Percentiles rank a stretch among this genome's conserved stretches.
phyloP scores from a whole-genome alignment of 1,140 invertebrate species.

The Trissolcus basalis region DNA sequence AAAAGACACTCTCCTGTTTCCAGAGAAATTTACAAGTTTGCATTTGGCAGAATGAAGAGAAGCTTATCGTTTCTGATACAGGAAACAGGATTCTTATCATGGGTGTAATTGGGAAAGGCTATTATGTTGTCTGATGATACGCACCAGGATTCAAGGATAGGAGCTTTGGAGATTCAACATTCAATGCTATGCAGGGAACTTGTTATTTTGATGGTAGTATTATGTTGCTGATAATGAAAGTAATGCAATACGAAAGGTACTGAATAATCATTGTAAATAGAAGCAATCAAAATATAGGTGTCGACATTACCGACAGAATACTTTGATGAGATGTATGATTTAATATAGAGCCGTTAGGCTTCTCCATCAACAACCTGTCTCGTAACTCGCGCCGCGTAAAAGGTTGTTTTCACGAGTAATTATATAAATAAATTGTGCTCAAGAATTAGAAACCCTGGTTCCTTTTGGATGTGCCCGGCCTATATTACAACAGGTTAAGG shows the following conservation, averaged over 20 bases:
- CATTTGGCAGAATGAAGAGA: conserved; percentile 68
- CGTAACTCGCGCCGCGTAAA: too few relatives aligned
- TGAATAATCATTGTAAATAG: too few relatives aligned
- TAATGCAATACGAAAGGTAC: conserved; percentile 88
- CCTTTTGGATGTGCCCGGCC: too few relatives aligned
- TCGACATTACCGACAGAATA: too few relatives aligned
- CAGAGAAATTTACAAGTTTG: conserved; percentile 78
- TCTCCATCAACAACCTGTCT: too few relatives aligned
- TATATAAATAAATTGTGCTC: too few relatives aligned
- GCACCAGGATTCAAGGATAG: conserved; percentile 85
- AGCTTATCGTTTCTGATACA: conserved; percentile 83
- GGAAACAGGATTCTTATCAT: conserved; percentile 84
- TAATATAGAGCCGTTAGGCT: too few relatives aligned
- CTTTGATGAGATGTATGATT: too few relatives aligned
- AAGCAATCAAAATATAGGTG: too few relatives aligned
- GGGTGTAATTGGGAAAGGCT: conserved; percentile 79
- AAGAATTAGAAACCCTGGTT: too few relatives aligned
- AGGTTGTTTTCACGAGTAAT: too few relatives aligned
- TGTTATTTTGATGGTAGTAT: conserved; percentile 76
- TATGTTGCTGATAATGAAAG: conserved; percentile 95
- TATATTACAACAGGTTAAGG: too few relatives aligned
- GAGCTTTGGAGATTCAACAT: conserved; percentile 80
- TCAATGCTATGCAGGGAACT: conserved; percentile 90
- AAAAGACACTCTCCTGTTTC: conserved; percentile 78
- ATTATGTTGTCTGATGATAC: conserved; percentile 83